phyloP scores from a whole-genome alignment of 2,113 vertebrate species.

The Kryptolebias marmoratus region DNA sequence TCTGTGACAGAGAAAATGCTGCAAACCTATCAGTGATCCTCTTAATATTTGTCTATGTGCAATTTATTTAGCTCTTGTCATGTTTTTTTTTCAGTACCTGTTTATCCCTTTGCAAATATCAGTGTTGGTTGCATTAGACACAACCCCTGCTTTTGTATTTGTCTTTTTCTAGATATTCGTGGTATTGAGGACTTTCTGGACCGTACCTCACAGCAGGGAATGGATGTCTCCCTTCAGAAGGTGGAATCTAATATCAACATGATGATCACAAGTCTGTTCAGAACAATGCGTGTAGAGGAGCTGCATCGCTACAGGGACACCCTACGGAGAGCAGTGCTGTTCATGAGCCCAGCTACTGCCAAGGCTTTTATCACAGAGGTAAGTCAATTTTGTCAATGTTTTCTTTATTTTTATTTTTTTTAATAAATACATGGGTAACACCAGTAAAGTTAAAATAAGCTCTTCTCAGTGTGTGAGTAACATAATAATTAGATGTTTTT shows the following conservation, averaged over 20 bases:
- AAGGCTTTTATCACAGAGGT: constrained; percentile 98
- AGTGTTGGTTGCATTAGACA: background rate
- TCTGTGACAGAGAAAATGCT: background rate
- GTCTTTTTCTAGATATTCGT: constrained; percentile 87
- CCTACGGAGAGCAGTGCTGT: constrained; percentile 90
- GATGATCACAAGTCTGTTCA: constrained; percentile 97
- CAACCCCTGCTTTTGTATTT: background rate
- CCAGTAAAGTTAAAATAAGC: background rate
- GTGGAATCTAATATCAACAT: constrained; percentile 98
- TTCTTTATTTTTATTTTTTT: background rate
- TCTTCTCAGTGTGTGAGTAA: background rate
- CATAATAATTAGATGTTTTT: background rate
- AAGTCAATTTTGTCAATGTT: constrained; percentile 26
- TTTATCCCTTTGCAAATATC: background rate
- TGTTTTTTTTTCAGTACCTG: background rate
- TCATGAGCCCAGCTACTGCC: constrained; percentile 95
- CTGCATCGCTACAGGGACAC: constrained; percentile 96
- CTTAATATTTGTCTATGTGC: constrained; percentile 6
- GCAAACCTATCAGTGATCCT: constrained; percentile 13
- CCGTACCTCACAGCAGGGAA: constrained; percentile 95
- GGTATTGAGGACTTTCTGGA: constrained; percentile 98
- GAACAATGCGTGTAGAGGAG: constrained; percentile 95
- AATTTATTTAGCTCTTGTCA: background rate
- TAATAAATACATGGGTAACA: background rate
- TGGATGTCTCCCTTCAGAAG: constrained; percentile 99